Evolutionary conservation across 2,113 vertebrate species (phyloP), one percentile per base, ranked within the genome.

Genomic region (Oxyruncus cristatus): DNA sequence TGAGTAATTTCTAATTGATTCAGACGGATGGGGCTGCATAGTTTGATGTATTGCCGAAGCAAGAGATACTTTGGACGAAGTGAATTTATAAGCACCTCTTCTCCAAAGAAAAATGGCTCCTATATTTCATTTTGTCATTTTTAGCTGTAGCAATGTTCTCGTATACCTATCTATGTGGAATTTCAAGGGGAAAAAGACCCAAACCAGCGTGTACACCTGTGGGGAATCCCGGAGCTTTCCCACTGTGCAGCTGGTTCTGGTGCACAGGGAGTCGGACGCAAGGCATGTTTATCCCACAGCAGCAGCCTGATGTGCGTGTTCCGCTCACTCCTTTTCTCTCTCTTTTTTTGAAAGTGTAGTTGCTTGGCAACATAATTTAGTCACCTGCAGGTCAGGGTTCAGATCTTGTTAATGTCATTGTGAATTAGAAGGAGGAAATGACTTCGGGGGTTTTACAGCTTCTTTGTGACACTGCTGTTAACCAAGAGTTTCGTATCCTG

Each of bases 1-100:
- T 98, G 98, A 98, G 97, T 98, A 98, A 98, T 98, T 98, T 98
- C 97, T 98, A 98, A 98, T 98, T 98, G 98, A 98, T 98, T 98
- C 97, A 98, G 97, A 98, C 96, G 96, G 97, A 98, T 98, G 97
- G 93, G 75, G 94, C 95, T 96, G 96, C 93, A 89, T 39, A 50
- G 74, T 78, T 97, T 98, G 98, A 98, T 98, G 92, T 97, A 98
- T 97, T 98, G 96, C 97, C 49, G n/a, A 94, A 97, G 92, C 84
- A 74, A 88, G 81, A 95, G 95, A 98, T 97, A 98, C 94, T 98
- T 97, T 96, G 97, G 96, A 97, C 46, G 35, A 88, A 86, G 96
- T 93, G 96, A 93, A 98, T 98, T 97, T 98, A 98, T 98, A 97
- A 96, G 88, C 89, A 98, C 95, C 95, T 97, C 95, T 97, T 94